Percentiles rank a stretch among this genome's conserved stretches.
These are phyloP conservation scores for Mythimna vitellina DNA, from an alignment of 2,888 invertebrate genomes.

Conservation along the genomic window DNA sequence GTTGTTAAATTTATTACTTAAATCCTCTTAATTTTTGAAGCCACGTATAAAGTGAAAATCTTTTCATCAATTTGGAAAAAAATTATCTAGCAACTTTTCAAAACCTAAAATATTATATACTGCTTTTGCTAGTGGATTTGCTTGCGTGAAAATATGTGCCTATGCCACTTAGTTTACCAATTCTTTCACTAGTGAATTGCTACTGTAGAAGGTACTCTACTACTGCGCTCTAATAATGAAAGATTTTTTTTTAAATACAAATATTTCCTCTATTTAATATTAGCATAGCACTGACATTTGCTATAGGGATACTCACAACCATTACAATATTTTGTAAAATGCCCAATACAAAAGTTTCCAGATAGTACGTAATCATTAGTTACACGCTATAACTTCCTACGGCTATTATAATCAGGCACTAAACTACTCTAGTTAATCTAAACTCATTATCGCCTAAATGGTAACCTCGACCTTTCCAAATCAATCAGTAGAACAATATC, in stretches of 20 bases:
- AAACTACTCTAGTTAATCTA: constrained; percentile 51
- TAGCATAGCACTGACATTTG: not conserved
- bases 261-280: too few species aligned
- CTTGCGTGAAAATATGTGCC: too few species aligned
- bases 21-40: too few species aligned
- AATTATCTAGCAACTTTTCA: not conserved
- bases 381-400: constrained; percentile 23
- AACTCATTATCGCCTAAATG: constrained; percentile 45
- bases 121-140: too few species aligned
- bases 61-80: not conserved
- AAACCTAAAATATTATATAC: not conserved
- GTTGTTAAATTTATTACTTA: not conserved
- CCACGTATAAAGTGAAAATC: not conserved
- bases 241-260: too few species aligned
- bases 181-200: too few species aligned
- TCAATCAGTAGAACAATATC: constrained; percentile 68
- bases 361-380: not conserved
- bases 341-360: not conserved
- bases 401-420: not conserved
- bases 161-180: too few species aligned
- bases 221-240: too few species aligned
- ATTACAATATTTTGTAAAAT: not conserved
- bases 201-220: too few species aligned
- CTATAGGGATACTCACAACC: not conserved
- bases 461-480: constrained; percentile 75